Base-by-base conservation (phyloP, 53 echinoderm and acorn worm genomes). In the Patiria pectinifera region DNA sequence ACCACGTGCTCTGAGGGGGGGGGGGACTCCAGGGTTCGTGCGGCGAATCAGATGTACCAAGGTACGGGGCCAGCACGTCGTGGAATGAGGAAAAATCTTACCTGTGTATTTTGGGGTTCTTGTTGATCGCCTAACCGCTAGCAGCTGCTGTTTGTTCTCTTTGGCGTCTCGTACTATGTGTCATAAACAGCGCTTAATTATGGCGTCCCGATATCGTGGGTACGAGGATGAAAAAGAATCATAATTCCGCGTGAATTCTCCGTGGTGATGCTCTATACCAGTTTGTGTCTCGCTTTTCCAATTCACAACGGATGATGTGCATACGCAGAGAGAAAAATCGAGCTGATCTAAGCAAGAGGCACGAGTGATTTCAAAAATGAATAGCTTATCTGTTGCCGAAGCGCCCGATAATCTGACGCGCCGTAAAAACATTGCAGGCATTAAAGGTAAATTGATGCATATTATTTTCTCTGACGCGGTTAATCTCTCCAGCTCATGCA, bases 21-120 rank as follows among this genome's bases (percentile, higher is more conserved):
- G 58, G 86, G 48, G 71, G 14, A 53, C 86, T 86, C 74, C 19
- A n/a, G 75, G 86, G 86, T 74, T 35, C 86, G 86, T 86, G 74
- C 86, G 46, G 71, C 48, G 86, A 86, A 86, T 86, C 86, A 86
- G 86, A 63, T 72, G 22, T 86, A 14, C 21, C 23, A 25, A 35
- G 10, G 74, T 16, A 24, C 1, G 9, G 61, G 66, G 85, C 15
- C 19, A 85, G 26, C 44, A 85, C 10, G 66, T 44, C 66, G 15
- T 59, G 48, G 59, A 1, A 25, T 6, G 44, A 1, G 74, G 22
- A 74, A 2, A 24, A 10, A 23, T 70, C 70, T 70, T 70, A 18
- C 19, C 70, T 0, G 16, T n/a, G 74, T n/a, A 74, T 74, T 66
- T 66, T 18, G 53, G 35, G 53, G 4, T 74, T 74, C 4, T 23